Conservation (phyloP, 2,113 vertebrate genomes). For the Mesocricetus auratus region DNA sequence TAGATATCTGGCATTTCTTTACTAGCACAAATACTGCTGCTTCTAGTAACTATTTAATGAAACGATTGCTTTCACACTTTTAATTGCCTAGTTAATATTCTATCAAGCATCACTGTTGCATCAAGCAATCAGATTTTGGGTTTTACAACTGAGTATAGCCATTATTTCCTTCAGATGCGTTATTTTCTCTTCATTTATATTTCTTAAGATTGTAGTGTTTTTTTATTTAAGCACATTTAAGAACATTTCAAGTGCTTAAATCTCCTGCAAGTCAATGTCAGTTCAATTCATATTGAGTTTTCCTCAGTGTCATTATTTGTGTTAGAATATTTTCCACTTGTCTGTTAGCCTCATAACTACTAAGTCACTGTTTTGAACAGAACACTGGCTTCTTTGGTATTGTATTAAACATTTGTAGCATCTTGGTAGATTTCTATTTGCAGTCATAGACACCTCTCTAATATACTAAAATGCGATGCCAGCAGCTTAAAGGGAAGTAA, state of each 20-base stretch:
- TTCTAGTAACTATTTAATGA: conserved; percentile 37
- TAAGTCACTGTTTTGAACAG: neutral
- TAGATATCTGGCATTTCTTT: neutral
- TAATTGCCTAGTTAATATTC: conserved; percentile 54
- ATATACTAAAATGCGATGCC: neutral
- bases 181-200: conserved; percentile 25
- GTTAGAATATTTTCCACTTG: neutral
- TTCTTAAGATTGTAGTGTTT: conserved; percentile 28
- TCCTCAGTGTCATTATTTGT: neutral
- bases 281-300: neutral
- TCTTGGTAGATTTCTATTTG: neutral
- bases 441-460: conserved; percentile 46
- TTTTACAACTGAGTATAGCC: neutral
- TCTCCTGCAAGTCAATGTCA: conserved; percentile 13
- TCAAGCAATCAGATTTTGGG: neutral
- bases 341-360: neutral
- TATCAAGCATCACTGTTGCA: conserved; percentile 31
- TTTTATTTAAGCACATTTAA: conserved; percentile 50
- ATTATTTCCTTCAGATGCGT: conserved; percentile 1
- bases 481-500: neutral
- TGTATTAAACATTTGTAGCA: neutral
- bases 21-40: conserved; percentile 18
- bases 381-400: neutral
- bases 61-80: conserved; percentile 39
- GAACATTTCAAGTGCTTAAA: conserved; percentile 52